These are phyloP conservation scores for Hoplodrina ambigua DNA, from an alignment of 2,888 invertebrate species.

Conservation along the genomic window DNA sequence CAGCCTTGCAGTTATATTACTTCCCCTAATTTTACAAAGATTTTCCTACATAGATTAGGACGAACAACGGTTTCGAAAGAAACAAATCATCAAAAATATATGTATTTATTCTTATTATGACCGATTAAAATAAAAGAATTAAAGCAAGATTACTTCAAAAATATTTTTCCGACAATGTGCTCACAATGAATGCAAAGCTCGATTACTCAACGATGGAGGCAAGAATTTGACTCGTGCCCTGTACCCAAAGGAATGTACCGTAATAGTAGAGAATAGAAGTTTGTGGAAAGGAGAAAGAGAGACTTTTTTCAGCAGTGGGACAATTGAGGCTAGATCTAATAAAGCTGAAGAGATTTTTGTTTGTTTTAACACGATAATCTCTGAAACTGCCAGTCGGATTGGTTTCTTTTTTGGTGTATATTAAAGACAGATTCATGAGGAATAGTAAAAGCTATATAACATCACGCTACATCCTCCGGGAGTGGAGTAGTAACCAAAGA, in stretches of 20 bases:
- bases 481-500: too few species aligned
- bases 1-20: constrained; percentile 56
- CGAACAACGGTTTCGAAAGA: constrained; percentile 13
- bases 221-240: not conserved
- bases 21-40: constrained; percentile 56
- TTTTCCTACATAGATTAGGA: constrained; percentile 59
- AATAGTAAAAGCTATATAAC: too few species aligned
- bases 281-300: not conserved
- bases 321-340: too few species aligned
- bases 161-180: not conserved
- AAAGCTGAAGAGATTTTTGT: too few species aligned
- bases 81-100: constrained; percentile 14
- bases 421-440: too few species aligned
- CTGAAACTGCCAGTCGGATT: too few species aligned
- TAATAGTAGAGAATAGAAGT: not conserved
- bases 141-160: not conserved
- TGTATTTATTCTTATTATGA: constrained; percentile 7
- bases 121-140: not conserved
- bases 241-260: not conserved
- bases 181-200: not conserved
- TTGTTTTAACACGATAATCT: too few species aligned
- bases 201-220: not conserved
- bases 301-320: too few species aligned
- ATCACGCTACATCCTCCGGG: too few species aligned
- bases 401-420: too few species aligned